A percentile compares a stretch with the other conserved stretches of the same genome.
phyloP scores from a whole-genome alignment of 64 coral and sea anemone genomes.

The Montipora efflorescens region DNA sequence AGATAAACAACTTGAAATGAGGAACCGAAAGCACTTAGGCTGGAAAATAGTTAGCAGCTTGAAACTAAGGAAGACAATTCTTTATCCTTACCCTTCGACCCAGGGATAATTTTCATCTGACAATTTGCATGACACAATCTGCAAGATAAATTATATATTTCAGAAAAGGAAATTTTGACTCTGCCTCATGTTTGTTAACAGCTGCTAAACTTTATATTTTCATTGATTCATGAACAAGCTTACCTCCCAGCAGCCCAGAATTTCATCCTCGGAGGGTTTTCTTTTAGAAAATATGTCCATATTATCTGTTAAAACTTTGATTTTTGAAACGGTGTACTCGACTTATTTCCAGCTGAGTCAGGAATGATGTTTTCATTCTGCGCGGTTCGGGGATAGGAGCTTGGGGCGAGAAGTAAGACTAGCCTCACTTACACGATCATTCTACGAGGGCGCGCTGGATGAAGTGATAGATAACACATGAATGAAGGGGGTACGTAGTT shows the following conservation, averaged over 20 bases:
- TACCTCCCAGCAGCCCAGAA: conserved; percentile 51
- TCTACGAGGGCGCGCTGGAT: too few species aligned
- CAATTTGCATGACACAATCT: conserved; percentile 35
- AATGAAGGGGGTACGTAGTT: too few species aligned
- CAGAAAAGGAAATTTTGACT: neutral
- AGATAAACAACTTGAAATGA: neutral
- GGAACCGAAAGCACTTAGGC: neutral
- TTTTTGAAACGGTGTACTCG: neutral
- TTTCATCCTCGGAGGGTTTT: conserved; percentile 38
- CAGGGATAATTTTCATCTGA: conserved; percentile 2
- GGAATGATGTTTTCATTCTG: neutral
- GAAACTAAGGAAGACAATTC: too few species aligned
- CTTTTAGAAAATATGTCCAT: neutral
- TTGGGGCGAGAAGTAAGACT: neutral
- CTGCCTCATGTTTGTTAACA: neutral
- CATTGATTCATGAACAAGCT: neutral
- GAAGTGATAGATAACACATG: too few species aligned
- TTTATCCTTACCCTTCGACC: conserved; percentile 19
- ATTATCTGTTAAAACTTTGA: neutral
- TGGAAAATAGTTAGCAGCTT: too few species aligned
- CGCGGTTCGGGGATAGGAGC: neutral
- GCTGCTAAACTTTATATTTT: too few species aligned
- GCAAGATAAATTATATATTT: neutral
- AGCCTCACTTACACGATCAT: too few species aligned
- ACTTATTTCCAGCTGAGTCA: neutral